Percentiles rank a stretch among this genome's conserved stretches.
Evolutionary conservation across 1,140 invertebrate genomes (phyloP).

Genomic region (Rhynchophorus ferrugineus): DNA sequence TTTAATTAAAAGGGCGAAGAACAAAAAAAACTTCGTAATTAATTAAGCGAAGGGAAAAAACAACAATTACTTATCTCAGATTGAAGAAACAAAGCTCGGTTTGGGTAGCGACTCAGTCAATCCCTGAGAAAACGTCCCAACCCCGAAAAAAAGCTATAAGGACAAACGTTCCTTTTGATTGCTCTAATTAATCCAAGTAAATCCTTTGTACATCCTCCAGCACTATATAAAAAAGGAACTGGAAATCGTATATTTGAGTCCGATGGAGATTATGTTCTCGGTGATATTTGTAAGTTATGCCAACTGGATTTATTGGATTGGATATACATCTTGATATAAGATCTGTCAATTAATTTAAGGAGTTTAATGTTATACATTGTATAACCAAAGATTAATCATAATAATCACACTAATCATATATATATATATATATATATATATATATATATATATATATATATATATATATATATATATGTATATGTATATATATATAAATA

Average conservation of each 20-base stretch:
- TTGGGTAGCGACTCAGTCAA: neutral
- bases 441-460: conserved; percentile 4
- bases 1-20: no score
- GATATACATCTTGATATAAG: no score
- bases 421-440: conserved; percentile 4
- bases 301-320: no score
- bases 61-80: neutral
- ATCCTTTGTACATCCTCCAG: neutral
- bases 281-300: no score
- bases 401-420: no score
- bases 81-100: neutral
- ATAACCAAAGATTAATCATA: no score
- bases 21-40: neutral
- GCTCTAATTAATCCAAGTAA: neutral
- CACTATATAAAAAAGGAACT: no score
- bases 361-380: no score
- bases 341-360: no score
- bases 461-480: conserved; percentile 3
- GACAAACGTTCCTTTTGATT: neutral
- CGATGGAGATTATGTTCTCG: no score
- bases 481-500: neutral
- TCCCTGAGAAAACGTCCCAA: neutral
- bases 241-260: no score
- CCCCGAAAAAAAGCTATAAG: neutral
- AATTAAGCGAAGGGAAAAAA: neutral